These are phyloP conservation scores for Gortyna flavago DNA, from an alignment of 2,888 invertebrate genomes.

Conservation along the genomic window DNA sequence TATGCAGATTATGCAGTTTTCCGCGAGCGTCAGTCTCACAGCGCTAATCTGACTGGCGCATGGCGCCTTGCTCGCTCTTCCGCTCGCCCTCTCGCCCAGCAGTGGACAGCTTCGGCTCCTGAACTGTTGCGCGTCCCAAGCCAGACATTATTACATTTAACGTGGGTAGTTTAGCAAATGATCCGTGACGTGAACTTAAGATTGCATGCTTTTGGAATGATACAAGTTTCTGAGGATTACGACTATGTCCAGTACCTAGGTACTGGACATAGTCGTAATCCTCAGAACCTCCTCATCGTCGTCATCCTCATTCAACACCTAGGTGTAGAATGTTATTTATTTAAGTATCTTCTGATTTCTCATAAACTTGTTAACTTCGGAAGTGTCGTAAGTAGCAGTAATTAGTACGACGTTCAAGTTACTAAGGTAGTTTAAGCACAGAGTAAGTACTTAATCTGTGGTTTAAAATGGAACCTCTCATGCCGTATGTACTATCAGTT, in stretches of 20 bases:
- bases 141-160: conserved; percentile 2
- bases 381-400: not conserved
- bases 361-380: not conserved
- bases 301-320: too few species aligned
- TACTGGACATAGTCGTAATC: too few species aligned
- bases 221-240: not conserved
- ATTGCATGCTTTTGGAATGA: not conserved
- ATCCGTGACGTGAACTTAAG: not conserved
- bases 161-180: not conserved
- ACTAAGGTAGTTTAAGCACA: not conserved
- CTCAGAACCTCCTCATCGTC: too few species aligned
- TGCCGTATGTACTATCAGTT: not conserved
- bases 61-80: not conserved
- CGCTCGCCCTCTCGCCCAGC: not conserved
- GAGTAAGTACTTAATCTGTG: too few species aligned
- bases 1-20: not conserved
- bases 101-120: not conserved
- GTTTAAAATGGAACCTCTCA: not conserved
- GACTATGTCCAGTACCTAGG: not conserved
- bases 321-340: not conserved
- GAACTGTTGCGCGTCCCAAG: not conserved
- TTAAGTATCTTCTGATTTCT: not conserved
- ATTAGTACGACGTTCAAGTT: not conserved
- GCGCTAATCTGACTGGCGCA: conserved; percentile 28
- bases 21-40: not conserved